Evolutionary conservation across 1,140 invertebrate genomes (phyloP).

Genomic region (Sitobion miscanthi): DNA sequence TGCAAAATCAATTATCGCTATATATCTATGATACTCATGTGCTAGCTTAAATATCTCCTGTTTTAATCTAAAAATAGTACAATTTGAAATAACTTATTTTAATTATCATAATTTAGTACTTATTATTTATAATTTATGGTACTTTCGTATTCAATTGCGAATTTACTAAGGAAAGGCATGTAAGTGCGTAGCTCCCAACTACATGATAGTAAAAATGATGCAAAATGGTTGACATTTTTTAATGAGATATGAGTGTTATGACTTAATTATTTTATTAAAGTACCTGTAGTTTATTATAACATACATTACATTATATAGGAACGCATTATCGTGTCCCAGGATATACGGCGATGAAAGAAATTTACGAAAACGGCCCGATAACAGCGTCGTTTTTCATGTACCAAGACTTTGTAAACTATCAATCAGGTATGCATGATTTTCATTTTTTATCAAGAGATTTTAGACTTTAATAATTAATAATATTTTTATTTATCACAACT

Average conservation of each 20-base stretch:
- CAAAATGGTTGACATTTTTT: neutral
- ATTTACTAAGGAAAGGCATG: neutral
- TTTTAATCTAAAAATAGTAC: neutral
- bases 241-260: neutral
- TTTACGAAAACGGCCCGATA: conserved; percentile 65
- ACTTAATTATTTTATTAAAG: neutral
- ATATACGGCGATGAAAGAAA: conserved; percentile 57
- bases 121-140: too few relatives aligned
- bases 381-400: conserved; percentile 66
- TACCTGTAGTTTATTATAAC: neutral
- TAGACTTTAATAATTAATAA: neutral
- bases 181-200: too few relatives aligned
- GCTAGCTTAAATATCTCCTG: too few relatives aligned
- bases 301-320: neutral
- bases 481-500: neutral
- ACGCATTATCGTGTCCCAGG: conserved; percentile 24
- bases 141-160: neutral
- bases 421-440: conserved; percentile 62
- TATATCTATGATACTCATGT: neutral
- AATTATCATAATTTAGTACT: neutral
- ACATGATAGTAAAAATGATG: too few relatives aligned
- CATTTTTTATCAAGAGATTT: neutral
- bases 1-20: neutral
- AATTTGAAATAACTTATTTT: neutral
- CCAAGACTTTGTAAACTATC: conserved; percentile 64